A percentile compares a stretch with the other conserved stretches of the same genome.
phyloP scores from a whole-genome alignment of 2,797 vertebrate species.

The Heliangelus exortis region DNA sequence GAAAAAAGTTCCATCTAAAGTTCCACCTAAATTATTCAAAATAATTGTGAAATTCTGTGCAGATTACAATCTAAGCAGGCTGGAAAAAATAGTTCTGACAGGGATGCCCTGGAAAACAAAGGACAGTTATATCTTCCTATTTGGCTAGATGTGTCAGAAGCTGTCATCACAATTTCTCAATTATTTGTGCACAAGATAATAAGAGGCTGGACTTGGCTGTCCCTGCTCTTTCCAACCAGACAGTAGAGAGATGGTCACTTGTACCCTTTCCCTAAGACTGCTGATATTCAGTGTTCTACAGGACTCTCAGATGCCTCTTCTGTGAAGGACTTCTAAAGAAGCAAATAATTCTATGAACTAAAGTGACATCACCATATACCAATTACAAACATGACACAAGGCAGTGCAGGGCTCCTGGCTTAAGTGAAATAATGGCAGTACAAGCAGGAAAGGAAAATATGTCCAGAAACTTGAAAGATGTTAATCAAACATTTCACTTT shows the following conservation, averaged over 20 bases:
- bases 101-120: background rate
- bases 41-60: background rate
- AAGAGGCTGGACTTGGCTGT: background rate
- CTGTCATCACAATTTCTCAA: background rate
- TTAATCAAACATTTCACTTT: background rate
- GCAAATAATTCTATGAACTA: background rate
- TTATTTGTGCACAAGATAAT: background rate
- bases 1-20: background rate
- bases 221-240: background rate
- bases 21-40: background rate
- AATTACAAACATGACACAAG: background rate
- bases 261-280: background rate
- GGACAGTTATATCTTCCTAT: background rate
- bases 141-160: background rate
- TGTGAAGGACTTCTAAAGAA: background rate
- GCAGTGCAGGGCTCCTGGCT: background rate
- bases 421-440: background rate
- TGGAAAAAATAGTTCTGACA: background rate
- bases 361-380: background rate
- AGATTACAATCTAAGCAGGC: background rate
- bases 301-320: background rate
- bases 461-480: background rate
- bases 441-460: background rate
- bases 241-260: background rate
- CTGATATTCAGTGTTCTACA: background rate